Base-by-base conservation (phyloP, 2,888 invertebrate species). In the Leptothorax acervorum region DNA sequence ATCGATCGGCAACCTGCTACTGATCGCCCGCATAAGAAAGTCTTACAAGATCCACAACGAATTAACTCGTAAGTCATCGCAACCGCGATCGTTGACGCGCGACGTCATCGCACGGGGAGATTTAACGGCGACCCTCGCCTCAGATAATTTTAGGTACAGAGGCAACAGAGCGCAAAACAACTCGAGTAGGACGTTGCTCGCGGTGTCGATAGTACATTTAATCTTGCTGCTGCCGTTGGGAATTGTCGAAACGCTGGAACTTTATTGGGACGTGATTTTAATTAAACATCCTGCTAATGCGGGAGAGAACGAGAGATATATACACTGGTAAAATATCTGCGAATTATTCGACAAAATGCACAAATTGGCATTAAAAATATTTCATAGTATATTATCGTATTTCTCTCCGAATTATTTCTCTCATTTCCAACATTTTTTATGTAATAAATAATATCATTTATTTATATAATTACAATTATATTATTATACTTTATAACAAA, bases 151-250 rank as follows among this genome's bases (percentile, higher is more conserved):
- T 84, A 89, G 90, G 57, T 87, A 86, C 62, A 87, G 88, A 71
- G 73, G 87, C 55, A 92, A 88, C 45, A 89, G 88, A 82, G 90
- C 87, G 0, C 90, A 23, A 23, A 23, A 90, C 84, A 90, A 92
- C 79, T 93, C 93, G 39, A 93, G 94, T 31, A 92, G 93, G 79
- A 94, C 92, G 90, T 85, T 95, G 45, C 88, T 94, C 18, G 93
- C 94, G 3, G 94, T 95, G 4, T 95, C 95, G 3, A 90, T 94
- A n/a, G 93, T 94, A 4, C 94, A 95, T 88, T 90, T 95, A 48
- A 86, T 94, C n/a, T 86, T 95, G 39, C 87, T 95, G 18, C 86
- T 95, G 73, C 95, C 95, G 1, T 91, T 95, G 57, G 95, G 95
- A 23, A 90, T 94, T 55, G 93, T 95, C 23, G 94, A 95, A 86